A percentile compares a stretch with the other conserved stretches of the same genome.
These are phyloP conservation scores for Parnassius orleans DNA, from an alignment of 2,888 invertebrate genomes.

Conservation along the genomic window DNA sequence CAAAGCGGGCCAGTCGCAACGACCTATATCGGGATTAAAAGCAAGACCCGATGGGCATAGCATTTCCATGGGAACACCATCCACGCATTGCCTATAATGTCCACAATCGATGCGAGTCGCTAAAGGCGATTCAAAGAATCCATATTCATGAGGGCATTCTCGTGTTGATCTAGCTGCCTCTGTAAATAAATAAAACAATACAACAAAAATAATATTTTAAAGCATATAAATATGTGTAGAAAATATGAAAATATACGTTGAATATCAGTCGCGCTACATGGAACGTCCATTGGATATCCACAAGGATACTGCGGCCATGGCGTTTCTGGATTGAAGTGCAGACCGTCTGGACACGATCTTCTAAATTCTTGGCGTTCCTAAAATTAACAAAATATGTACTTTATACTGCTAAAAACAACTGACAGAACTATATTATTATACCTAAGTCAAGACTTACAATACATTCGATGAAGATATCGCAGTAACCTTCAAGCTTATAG, in stretches of 20 bases:
- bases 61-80: conserved; percentile 81
- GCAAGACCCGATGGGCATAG: conserved; percentile 90
- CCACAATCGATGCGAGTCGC: conserved; percentile 79
- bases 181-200: conserved; percentile 42
- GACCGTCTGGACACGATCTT: conserved; percentile 86
- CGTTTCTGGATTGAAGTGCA: conserved; percentile 84
- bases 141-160: conserved; percentile 89
- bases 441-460: conserved; percentile 40
- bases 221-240: too few relatives aligned
- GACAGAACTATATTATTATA: background rate
- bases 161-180: conserved; percentile 85
- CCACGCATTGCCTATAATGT: conserved; percentile 88
- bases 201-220: background rate
- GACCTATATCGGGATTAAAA: conserved; percentile 83
- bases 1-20: conserved; percentile 92
- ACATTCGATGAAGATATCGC: conserved; percentile 84
- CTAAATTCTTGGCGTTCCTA: conserved; percentile 83
- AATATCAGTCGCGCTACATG: conserved; percentile 82
- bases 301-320: conserved; percentile 84
- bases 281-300: conserved; percentile 87
- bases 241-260: conserved; percentile 37
- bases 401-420: background rate
- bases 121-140: conserved; percentile 81
- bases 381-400: conserved; percentile 18
- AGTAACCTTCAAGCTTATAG: conserved; percentile 79